phyloP scores from a whole-genome alignment of 2,113 vertebrate genomes.

The Ammodytes dubius region DNA sequence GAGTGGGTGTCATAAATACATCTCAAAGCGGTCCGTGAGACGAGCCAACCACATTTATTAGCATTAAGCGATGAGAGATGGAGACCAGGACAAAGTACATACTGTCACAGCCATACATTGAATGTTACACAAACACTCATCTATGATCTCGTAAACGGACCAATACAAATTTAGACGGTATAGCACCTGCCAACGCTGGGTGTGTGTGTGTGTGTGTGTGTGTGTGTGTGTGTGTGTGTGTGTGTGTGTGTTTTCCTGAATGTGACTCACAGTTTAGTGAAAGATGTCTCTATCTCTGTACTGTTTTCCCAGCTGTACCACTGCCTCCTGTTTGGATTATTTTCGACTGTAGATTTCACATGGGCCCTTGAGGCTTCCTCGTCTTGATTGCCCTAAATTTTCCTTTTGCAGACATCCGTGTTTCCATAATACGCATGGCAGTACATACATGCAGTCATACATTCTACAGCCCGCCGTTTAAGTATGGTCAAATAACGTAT shows the following conservation, averaged over 20 bases:
- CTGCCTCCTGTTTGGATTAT: conserved; percentile 56
- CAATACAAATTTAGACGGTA: neutral
- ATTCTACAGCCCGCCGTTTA: neutral
- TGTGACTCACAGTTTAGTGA: conserved; percentile 49
- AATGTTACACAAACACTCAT: conserved; percentile 1
- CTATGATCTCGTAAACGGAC: neutral
- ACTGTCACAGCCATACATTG: neutral
- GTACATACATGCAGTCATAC: conserved; percentile 20
- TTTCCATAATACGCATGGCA: conserved; percentile 33
- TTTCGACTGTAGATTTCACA: conserved; percentile 46
- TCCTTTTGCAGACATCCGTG: conserved; percentile 23
- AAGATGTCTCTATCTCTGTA: conserved; percentile 43
- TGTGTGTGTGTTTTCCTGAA: conserved; percentile 43
- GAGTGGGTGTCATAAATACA: conserved; percentile 6
- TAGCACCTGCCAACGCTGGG: conserved; percentile 24
- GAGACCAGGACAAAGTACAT: conserved; percentile 5
- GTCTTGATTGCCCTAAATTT: conserved; percentile 43
- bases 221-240: conserved; percentile 27
- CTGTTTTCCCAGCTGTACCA: conserved; percentile 66
- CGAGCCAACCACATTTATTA: neutral
- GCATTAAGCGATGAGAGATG: neutral
- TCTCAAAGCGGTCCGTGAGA: conserved; percentile 1
- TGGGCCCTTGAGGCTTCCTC: conserved; percentile 36
- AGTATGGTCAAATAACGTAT: too few species aligned
- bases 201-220: neutral